Base-by-base conservation (phyloP, 2,888 invertebrate genomes). In the Agriotes lineatus region DNA sequence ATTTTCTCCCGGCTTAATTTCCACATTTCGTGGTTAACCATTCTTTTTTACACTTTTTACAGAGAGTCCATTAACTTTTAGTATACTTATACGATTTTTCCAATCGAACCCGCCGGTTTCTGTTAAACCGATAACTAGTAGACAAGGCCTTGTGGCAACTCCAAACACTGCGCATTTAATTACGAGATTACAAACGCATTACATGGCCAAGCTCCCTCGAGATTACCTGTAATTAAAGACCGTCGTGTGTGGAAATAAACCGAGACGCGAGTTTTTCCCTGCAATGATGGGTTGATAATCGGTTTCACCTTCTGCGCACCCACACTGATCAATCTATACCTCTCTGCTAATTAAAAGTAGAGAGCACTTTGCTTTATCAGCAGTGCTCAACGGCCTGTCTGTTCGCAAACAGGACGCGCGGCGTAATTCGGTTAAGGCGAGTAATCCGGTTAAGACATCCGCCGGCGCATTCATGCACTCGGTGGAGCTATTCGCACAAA, bases 261-360 rank as follows among this genome's bases (percentile, higher is more conserved):
- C 14, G n/a, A 39, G 5, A 16, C 16, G 16, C 14, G n/a, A 39
- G 5, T 14, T 42, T 39, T 9, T 42, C 16, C 16, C 16, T 14
- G 12, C 9, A 42, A 42, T 42, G 16, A 42, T 18, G 7, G 42
- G 42, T 42, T 42, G 16, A 16, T 18, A 20, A 48, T 6, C 48
- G 16, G 42, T 42, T 42, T 42, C 42, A 18, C 42, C 35, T 56
- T 56, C 54, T 54, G 33, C 56, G 35, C 56, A 37, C 19, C 30
- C 30, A 56, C 35, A n/a, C 35, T 56, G 35, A 37, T 37, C 37
- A 56, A 56, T 56, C 35, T 37, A 35, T 54, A 48, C 22, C 18
- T 48, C 12, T 33, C 14, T 33, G 30, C 33, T 54, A 54, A 54
- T 54, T 54, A 54, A 54, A 54, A 54, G 54, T 54, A 57, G 20